Conservation (phyloP, 2,888 invertebrate species). For the Mimumesa dahlbomi region DNA sequence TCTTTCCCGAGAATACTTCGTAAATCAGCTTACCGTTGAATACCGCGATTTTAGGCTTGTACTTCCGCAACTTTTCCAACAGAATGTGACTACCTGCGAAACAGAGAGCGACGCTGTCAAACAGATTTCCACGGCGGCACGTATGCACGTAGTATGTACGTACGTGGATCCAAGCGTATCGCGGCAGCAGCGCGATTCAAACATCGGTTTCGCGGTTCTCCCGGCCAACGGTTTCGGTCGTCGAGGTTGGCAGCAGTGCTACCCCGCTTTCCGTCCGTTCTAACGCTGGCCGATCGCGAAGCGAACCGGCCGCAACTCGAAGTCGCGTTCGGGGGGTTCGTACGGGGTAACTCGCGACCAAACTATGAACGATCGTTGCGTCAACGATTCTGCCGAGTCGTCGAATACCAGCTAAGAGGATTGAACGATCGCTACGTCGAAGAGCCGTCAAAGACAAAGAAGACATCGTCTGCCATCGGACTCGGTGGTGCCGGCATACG, state of each 20-base stretch:
- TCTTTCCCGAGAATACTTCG: constrained; percentile 98
- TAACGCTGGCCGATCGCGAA: constrained; percentile 36
- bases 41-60: constrained; percentile 97
- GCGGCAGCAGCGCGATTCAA: too few species aligned
- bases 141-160: too few species aligned
- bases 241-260: constrained; percentile 41
- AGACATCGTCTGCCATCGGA: too few species aligned
- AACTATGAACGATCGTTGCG: not conserved
- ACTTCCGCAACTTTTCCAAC: constrained; percentile 93
- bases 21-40: constrained; percentile 99
- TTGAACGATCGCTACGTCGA: too few species aligned
- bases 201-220: too few species aligned
- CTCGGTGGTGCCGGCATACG: too few species aligned
- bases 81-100: constrained; percentile 88
- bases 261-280: constrained; percentile 31
- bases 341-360: not conserved
- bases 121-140: too few species aligned
- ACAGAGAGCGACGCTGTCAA: too few species aligned
- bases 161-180: too few species aligned
- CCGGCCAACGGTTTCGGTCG: too few species aligned
- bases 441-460: too few species aligned
- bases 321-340: constrained; percentile 4
- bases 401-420: too few species aligned
- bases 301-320: constrained; percentile 23
- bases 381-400: not conserved